These are phyloP conservation scores for Megaleporinus macrocephalus DNA, from an alignment of 2,113 vertebrate genomes.

Conservation along the genomic window DNA sequence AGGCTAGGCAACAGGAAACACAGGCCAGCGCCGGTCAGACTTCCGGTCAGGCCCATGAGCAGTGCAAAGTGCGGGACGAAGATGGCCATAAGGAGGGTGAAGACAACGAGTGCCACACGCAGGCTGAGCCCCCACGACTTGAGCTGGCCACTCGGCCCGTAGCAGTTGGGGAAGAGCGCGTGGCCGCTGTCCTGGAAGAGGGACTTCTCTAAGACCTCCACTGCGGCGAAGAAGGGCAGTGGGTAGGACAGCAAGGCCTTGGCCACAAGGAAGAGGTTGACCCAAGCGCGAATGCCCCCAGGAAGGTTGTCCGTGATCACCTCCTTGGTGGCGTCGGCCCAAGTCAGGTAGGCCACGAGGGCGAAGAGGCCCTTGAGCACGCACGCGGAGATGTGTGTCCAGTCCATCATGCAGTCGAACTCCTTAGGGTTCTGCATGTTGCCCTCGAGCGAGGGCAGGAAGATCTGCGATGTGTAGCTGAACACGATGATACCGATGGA, in stretches of 20 bases:
- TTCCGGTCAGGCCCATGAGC: conserved; percentile 96
- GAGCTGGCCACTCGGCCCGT: conserved; percentile 84
- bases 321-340: conserved; percentile 96
- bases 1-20: conserved; percentile 97
- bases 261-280: conserved; percentile 94
- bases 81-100: conserved; percentile 95
- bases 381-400: conserved; percentile 95
- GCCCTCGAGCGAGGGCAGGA: conserved; percentile 95
- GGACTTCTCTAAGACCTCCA: conserved; percentile 93
- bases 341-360: conserved; percentile 94
- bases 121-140: conserved; percentile 94
- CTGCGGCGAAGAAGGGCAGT: conserved; percentile 93
- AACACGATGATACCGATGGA: conserved; percentile 98
- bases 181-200: conserved; percentile 91
- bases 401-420: conserved; percentile 99
- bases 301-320: conserved; percentile 98
- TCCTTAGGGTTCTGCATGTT: conserved; percentile 95
- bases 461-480: conserved; percentile 99
- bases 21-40: conserved; percentile 93
- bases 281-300: conserved; percentile 91
- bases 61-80: conserved; percentile 97
- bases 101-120: conserved; percentile 88
- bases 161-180: conserved; percentile 89
- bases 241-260: conserved; percentile 95
- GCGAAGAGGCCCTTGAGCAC: conserved; percentile 96